phyloP scores from a whole-genome alignment of 53 echinoderm and acorn worm genomes.

The Astropecten irregularis region DNA sequence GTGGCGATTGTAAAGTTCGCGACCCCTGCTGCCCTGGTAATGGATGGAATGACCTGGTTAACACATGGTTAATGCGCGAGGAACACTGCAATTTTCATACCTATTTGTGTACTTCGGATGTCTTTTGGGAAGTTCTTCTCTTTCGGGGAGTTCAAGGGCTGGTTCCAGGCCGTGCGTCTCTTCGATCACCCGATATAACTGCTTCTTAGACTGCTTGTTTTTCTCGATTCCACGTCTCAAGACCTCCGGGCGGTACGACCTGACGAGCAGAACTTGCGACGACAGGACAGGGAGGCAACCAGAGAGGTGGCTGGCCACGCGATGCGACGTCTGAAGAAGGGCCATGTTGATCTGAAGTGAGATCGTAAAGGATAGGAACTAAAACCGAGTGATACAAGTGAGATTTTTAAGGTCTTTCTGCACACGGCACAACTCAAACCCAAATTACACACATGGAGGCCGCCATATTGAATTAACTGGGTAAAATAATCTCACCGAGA shows the following conservation, averaged over 20 bases:
- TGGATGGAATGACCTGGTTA: too few relatives aligned
- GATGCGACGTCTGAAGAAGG: conserved; percentile 2
- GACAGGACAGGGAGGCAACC: conserved; percentile 30
- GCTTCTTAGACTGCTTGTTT: conserved; percentile 31
- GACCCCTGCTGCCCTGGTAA: too few relatives aligned
- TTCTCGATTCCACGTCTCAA: conserved; percentile 12
- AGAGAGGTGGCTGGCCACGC: neutral
- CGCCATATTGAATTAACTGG: neutral
- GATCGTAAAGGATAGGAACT: neutral
- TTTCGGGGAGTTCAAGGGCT: neutral
- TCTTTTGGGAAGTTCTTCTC: neutral
- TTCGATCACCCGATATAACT: conserved; percentile 12
- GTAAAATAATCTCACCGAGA: neutral
- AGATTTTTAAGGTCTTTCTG: too few relatives aligned
- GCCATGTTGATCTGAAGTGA: conserved; percentile 1
- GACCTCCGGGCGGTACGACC: conserved; percentile 37
- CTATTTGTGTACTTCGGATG: conserved; percentile 34
- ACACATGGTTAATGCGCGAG: too few relatives aligned
- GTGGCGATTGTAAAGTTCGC: too few relatives aligned
- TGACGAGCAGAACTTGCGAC: neutral
- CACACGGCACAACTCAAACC: too few relatives aligned
- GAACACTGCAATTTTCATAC: too few relatives aligned
- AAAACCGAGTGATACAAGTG: too few relatives aligned
- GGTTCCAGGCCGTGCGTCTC: conserved; percentile 37
- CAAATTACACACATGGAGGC: neutral